phyloP scores from a whole-genome alignment of 2,113 vertebrate species.

The Megatriorchis doriae region DNA sequence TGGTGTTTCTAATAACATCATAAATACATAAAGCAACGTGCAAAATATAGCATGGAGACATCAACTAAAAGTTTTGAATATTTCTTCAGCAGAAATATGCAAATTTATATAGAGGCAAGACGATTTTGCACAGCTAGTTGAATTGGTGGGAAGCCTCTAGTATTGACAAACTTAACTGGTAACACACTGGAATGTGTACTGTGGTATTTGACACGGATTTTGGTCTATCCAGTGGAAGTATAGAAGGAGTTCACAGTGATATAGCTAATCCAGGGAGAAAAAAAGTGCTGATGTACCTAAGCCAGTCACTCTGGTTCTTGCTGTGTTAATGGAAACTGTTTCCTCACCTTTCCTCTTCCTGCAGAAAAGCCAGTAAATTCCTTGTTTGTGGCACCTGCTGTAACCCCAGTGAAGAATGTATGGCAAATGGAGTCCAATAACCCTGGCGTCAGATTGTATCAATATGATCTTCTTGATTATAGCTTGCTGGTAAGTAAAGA shows the following conservation, averaged over 20 bases:
- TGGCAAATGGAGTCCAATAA: constrained; percentile 84
- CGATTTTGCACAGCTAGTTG: not conserved
- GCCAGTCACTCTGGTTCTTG: not conserved
- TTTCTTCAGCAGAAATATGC: not conserved
- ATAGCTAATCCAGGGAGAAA: not conserved
- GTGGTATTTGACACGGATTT: not conserved
- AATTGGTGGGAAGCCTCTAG: not conserved
- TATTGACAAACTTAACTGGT: not conserved
- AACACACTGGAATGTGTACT: not conserved
- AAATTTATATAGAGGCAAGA: not conserved
- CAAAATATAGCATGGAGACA: not conserved
- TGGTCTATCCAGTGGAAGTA: not conserved
- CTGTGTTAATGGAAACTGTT: not conserved
- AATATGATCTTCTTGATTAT: constrained; percentile 77
- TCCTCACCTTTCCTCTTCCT: not conserved
- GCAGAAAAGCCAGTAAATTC: constrained; percentile 85
- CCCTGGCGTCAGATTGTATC: constrained; percentile 85
- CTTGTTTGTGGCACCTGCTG: constrained; percentile 89
- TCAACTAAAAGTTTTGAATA: not conserved
- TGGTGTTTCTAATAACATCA: not conserved
- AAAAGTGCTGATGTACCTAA: not conserved
- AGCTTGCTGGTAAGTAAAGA: constrained; percentile 79
- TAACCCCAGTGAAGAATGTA: constrained; percentile 84
- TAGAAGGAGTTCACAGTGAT: not conserved
- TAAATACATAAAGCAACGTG: not conserved